A percentile compares a stretch with the other conserved stretches of the same genome.
Conservation (phyloP, 2,113 vertebrate genomes). For the Dipodomys spectabilis region DNA sequence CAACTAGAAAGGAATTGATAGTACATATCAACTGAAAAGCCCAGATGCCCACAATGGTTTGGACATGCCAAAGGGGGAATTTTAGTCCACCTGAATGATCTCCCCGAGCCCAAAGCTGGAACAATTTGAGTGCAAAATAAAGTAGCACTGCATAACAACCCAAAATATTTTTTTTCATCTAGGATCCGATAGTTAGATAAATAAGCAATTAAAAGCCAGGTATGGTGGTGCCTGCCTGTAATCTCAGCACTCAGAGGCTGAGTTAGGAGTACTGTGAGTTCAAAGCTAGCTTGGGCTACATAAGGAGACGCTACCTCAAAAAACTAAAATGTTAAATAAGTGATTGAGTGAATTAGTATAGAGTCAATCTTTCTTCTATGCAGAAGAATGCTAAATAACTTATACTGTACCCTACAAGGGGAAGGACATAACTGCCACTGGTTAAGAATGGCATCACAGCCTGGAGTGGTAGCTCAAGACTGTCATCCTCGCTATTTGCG, state of each 20-base stretch:
- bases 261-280: too few species aligned
- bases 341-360: too few species aligned
- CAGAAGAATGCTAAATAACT: conserved; percentile 3
- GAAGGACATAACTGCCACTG: neutral
- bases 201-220: neutral
- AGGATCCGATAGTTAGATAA: neutral
- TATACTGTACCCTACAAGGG: neutral
- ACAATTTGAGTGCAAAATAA: conserved; percentile 11
- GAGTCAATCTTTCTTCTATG: neutral
- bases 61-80: neutral
- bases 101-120: neutral
- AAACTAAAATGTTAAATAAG: too few species aligned
- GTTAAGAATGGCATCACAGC: neutral
- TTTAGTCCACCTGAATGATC: neutral
- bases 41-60: neutral
- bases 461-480: too few species aligned
- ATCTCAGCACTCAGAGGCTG: too few species aligned
- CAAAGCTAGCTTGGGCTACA: too few species aligned
- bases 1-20: neutral
- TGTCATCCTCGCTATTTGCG: too few species aligned
- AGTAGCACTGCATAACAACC: neutral
- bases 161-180: neutral
- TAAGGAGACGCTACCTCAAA: too few species aligned
- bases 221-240: too few species aligned
- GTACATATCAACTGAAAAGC: neutral